A percentile compares a stretch with the other conserved stretches of the same genome.
Evolutionary conservation across 2,888 invertebrate genomes (phyloP).

Genomic region (Ichneumoninae sp.): DNA sequence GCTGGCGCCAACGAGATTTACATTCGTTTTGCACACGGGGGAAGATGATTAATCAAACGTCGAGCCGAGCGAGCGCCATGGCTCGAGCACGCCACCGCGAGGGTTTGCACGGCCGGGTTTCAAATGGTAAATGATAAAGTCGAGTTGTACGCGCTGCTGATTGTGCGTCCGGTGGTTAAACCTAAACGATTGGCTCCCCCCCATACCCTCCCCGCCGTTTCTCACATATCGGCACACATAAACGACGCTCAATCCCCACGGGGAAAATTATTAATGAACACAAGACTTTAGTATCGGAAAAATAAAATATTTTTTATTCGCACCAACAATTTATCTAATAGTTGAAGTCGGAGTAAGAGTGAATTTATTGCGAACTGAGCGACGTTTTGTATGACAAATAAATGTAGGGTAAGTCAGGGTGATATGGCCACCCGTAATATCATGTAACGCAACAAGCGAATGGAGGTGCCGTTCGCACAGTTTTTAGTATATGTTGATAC

Average conservation of each 20-base stretch:
- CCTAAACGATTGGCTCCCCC: conserved; percentile 43
- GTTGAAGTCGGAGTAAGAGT: background rate
- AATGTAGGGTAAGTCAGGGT: background rate
- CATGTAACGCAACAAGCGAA: too few species aligned
- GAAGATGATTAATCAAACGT: conserved; percentile 67
- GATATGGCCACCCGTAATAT: too few species aligned
- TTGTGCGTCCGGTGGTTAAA: conserved; percentile 31
- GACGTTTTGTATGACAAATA: background rate
- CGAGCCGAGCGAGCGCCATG: conserved; percentile 6
- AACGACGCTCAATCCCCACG: conserved; percentile 30
- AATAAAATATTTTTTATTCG: background rate
- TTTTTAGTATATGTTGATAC: too few species aligned
- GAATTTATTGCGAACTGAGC: background rate
- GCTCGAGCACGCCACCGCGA: conserved; percentile 43
- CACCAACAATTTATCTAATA: background rate
- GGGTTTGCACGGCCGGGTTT: conserved; percentile 39
- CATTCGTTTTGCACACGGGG: conserved; percentile 60
- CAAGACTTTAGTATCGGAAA: background rate
- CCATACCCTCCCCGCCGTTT: conserved; percentile 21
- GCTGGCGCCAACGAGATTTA: conserved; percentile 61
- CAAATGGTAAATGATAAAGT: conserved; percentile 63
- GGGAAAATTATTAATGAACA: conserved; percentile 30
- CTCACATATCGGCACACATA: conserved; percentile 29
- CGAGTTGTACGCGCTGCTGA: conserved; percentile 54
- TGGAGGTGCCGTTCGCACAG: too few species aligned